Base-by-base conservation (phyloP, 1,140 invertebrate genomes). In the Danaus plexippus region DNA sequence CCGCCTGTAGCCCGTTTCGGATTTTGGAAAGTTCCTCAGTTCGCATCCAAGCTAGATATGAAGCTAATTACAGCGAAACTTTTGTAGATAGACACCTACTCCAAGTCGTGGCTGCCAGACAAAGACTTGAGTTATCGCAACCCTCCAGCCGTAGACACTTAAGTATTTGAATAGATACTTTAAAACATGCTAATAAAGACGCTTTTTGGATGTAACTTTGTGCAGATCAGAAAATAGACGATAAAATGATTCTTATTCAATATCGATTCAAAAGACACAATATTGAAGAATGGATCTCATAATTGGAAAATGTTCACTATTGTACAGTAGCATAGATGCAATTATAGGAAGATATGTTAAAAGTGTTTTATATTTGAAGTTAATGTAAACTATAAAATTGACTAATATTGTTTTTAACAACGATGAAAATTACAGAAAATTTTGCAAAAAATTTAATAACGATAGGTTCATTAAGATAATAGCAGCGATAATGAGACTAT, bases 61-160 rank as follows among this genome's bases (percentile, higher is more conserved):
- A 71, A 72, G 74, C 80, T 87, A 87, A 87, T 87, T 87, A 84
- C 75, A 64, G 64, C 66, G 57, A 82, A 85, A 87, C 77, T 87
- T 84, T 84, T 85, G 71, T 85, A 84, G 82, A 81, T 80, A 85
- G 82, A 85, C 80, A 85, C 82, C 84, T 87, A 82, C 73, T 73
- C 72, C 72, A 75, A 76, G 67, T 69, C 75, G 71, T 72, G 64
- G 61, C 66, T 60, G 70, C 71, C 77, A 82, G 78, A 85, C 80
- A 82, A 87, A 80, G 79, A 74, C 71, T 70, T 54, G 65, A 81
- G 69, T 85, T 87, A 87, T 87, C 83, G 67, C 76, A 75, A 72
- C 63, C 75, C 77, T 72, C 68, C 83, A 85, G 81, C 59, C 75
- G 47, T 51, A 52, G 48, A 48, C 49, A 54, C 40, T 11, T 9